These are phyloP conservation scores for Ochropleura leucogaster DNA, from an alignment of 2,888 invertebrate genomes.

Conservation along the genomic window DNA sequence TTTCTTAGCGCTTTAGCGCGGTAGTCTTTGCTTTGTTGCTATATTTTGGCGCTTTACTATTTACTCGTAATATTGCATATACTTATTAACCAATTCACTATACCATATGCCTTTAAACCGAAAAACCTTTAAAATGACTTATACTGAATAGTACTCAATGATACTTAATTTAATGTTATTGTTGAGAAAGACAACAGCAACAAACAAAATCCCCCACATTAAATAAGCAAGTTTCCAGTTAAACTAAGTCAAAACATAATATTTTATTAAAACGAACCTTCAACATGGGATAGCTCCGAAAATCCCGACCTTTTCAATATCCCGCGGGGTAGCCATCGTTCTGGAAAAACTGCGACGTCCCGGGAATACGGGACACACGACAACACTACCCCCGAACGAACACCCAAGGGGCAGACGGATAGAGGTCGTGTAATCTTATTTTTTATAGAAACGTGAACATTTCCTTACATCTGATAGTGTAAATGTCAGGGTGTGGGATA, in stretches of 20 bases:
- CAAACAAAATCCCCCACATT: background rate
- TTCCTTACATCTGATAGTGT: slow-evolving; percentile 66
- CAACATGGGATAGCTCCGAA: slow-evolving; percentile 29
- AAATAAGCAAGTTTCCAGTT: background rate
- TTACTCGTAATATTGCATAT: background rate
- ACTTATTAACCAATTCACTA: background rate
- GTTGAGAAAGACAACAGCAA: background rate
- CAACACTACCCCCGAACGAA: slow-evolving; percentile 61
- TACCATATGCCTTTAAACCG: no score
- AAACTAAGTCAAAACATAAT: slow-evolving; percentile 12
- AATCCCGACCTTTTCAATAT: slow-evolving; percentile 40
- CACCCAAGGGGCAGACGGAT: slow-evolving; percentile 63
- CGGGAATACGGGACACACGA: slow-evolving; percentile 52
- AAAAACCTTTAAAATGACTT: no score
- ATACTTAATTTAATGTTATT: background rate
- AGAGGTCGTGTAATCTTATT: slow-evolving; percentile 67
- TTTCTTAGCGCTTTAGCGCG: slow-evolving; percentile 16
- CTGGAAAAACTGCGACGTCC: slow-evolving; percentile 53
- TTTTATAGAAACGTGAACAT: slow-evolving; percentile 68
- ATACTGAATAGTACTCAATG: background rate
- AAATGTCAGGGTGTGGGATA: slow-evolving; percentile 54
- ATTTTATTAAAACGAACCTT: slow-evolving; percentile 34
- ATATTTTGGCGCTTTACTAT: background rate
- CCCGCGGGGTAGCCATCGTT: slow-evolving; percentile 45
- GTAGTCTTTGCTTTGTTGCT: background rate